These are phyloP conservation scores for Selenia dentaria DNA, from an alignment of 2,888 invertebrate genomes.

Conservation along the genomic window DNA sequence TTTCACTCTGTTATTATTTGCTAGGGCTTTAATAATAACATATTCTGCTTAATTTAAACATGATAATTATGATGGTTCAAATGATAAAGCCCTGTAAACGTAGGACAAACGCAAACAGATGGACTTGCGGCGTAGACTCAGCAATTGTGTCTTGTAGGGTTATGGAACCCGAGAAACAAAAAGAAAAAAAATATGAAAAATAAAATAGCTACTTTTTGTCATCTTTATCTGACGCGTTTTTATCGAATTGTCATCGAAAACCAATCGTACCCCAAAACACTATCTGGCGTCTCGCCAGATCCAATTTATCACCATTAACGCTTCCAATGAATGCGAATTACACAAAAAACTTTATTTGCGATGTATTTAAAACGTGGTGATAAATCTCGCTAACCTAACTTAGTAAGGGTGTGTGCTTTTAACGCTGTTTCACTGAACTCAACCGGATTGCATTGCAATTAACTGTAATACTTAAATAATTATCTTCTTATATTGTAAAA, in stretches of 20 bases:
- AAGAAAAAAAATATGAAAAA: too few species aligned
- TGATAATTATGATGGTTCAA: too few species aligned
- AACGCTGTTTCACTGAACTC: conserved; percentile 37
- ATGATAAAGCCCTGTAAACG: too few species aligned
- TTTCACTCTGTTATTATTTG: too few species aligned
- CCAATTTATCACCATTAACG: conserved; percentile 76
- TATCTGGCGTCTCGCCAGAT: conserved; percentile 69
- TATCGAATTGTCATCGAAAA: conserved; percentile 31
- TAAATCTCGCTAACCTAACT: conserved; percentile 45
- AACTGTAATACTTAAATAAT: not conserved
- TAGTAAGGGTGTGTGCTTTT: conserved; percentile 18
- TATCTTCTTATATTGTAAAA: not conserved
- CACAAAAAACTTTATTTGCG: conserved; percentile 72
- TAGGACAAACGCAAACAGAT: too few species aligned
- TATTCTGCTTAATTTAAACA: too few species aligned
- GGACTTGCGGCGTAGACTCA: too few species aligned
- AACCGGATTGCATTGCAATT: conserved; percentile 32
- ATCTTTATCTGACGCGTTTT: too few species aligned
- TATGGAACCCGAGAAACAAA: too few species aligned
- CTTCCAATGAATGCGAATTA: conserved; percentile 64
- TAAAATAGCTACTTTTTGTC: too few species aligned
- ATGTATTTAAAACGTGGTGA: conserved; percentile 67
- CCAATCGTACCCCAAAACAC: conserved; percentile 40
- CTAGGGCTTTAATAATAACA: too few species aligned
- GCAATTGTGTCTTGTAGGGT: too few species aligned